Base-by-base conservation (phyloP, 1,140 invertebrate species). In the Aphaenogaster rudis region DNA sequence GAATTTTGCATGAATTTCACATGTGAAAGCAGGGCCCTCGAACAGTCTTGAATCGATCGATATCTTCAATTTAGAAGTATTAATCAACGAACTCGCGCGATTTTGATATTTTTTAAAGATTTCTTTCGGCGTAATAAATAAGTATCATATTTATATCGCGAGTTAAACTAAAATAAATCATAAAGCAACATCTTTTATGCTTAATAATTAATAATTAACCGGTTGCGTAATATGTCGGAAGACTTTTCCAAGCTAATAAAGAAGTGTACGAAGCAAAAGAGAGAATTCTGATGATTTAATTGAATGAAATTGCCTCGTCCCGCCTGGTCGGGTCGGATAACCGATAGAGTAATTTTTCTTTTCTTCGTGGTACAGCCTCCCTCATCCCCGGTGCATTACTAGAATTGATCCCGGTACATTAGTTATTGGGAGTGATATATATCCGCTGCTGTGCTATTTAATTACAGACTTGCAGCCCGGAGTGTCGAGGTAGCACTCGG, bases 381-480 rank as follows among this genome's bases (percentile, higher is more conserved):
- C 17, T 21, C 42, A 3, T 11, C 33, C 7, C 39, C 21, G 54
- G 42, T 13, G 67, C 54, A 82, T 82, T 74, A 74, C 54, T 21
- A 57, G 50, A 69, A 74, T 84, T 48, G 80, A 72, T 72, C 69
- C 11, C 42, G 13, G 54, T 21, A 61, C 67, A 50, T 84, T 74
- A 74, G 54, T 84, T 82, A 82, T 52, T 54, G 21, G 13, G 48
- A 39, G 78, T 67, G 36, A 81, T 69, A 54, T 80, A 67, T 81
- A 69, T 54, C 48, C n/a, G 9, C 36, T 45, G 50, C 79, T 71
- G 42, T 64, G 54, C 80, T 54, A 61, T 84, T 74, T 84, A 84
- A 84, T 84, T 74, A 63, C 28, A 11, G 54, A 39, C 67, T 61
- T 21, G 54, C 69, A 72, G 42, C 21, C 63, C 39, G 42, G 28